phyloP scores from a whole-genome alignment of 1,140 invertebrate genomes.

The Rhyzopertha dominica region DNA sequence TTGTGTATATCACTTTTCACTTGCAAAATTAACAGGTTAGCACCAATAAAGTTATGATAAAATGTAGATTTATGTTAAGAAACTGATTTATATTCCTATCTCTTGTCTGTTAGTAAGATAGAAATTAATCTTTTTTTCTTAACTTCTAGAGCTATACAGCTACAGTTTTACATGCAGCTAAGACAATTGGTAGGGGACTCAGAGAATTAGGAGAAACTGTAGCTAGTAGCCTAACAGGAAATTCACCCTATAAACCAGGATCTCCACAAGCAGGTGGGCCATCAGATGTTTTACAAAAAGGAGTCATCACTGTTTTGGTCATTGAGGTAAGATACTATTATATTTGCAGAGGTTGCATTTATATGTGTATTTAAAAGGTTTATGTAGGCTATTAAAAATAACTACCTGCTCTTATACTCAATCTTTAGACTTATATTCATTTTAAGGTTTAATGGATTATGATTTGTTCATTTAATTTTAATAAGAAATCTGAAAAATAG shows the following conservation, averaged over 20 bases:
- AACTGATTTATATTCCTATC: not conserved
- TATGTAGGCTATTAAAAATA: too few species aligned
- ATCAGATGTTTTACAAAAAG: constrained; percentile 63
- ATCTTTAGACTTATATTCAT: too few species aligned
- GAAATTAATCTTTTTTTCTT: not conserved
- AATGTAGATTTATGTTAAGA: constrained; percentile 1
- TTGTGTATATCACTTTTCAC: too few species aligned
- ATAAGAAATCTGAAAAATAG: too few species aligned
- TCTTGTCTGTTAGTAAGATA: not conserved
- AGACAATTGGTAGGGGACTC: constrained; percentile 79
- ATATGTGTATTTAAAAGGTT: not conserved
- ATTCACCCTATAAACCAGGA: constrained; percentile 42
- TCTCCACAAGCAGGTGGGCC: constrained; percentile 44
- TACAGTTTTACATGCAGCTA: constrained; percentile 91
- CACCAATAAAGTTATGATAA: too few species aligned
- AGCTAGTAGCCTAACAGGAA: constrained; percentile 80
- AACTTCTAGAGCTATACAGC: constrained; percentile 81
- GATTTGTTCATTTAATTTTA: too few species aligned
- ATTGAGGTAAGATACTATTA: constrained; percentile 58
- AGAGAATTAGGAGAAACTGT: constrained; percentile 90
- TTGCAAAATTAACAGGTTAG: too few species aligned
- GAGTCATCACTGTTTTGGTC: constrained; percentile 85
- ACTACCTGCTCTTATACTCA: too few species aligned
- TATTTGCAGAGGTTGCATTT: constrained; percentile 22
- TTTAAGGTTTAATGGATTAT: too few species aligned